Base-by-base conservation (phyloP, 2,113 vertebrate genomes). In the Pedetes capensis region DNA sequence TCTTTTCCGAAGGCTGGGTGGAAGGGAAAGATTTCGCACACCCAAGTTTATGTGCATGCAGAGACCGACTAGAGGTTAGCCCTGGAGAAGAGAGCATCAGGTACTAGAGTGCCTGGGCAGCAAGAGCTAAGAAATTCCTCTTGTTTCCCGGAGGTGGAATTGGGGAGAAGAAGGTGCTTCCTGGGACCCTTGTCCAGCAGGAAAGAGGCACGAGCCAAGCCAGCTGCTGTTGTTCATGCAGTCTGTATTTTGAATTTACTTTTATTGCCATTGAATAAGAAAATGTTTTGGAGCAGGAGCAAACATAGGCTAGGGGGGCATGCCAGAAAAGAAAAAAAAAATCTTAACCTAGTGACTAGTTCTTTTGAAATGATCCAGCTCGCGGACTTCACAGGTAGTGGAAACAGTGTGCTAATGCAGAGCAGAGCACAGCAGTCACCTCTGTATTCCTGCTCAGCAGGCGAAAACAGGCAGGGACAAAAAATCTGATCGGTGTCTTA, bases 331-430 rank as follows among this genome's bases (percentile, higher is more conserved):
- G n/a, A 74, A 72, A 29, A 64, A 94, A 95, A 63, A 80, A 88
- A 5, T 2, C 66, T 78, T 44, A 90, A 53, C 76, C n/a, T 44
- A 82, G 94, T 90, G 95, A 95, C 96, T 84, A 87, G 95, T 89
- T 95, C 94, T 87, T 96, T 89, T 91, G 11, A 93, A 89, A 87
- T 84, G 91, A 93, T 80, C 87, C 89, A 78, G 80, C 59, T 94
- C 61, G 27, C 69, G 89, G 94, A 91, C 88, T 86, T 72, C 94
- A 79, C 95, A 95, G 91, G 94, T 93, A 93, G 87, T 94, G 91
- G 96, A 96, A 95, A 97, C 2, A 81, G 68, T 76, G 83, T 64
- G 49, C 69, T 94, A 92, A 96, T 76, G 63, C 49, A 44, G 72
- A 59, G 18, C 51, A 5, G 49, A 76, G 68, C 87, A 57, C 32